A percentile compares a stretch with the other conserved stretches of the same genome.
These are phyloP conservation scores for Salminus brasiliensis DNA, from an alignment of 2,113 vertebrate genomes.

Conservation along the genomic window DNA sequence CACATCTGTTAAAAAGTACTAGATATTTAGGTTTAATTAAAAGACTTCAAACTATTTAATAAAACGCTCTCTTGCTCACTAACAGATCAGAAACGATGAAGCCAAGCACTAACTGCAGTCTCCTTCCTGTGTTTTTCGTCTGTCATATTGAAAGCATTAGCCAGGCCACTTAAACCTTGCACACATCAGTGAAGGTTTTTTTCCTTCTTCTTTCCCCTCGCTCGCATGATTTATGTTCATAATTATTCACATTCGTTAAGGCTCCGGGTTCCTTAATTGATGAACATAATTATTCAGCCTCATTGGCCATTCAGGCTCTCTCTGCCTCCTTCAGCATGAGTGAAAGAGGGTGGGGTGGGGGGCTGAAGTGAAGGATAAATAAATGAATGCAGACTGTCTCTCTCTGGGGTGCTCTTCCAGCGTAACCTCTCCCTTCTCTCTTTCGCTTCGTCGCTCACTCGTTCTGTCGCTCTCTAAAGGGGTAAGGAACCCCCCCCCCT, in stretches of 20 bases:
- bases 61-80: background rate
- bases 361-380: constrained; percentile 23
- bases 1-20: background rate
- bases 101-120: background rate
- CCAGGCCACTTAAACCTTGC: constrained; percentile 5
- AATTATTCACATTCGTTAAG: constrained; percentile 56
- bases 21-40: no score
- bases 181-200: background rate
- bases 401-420: constrained; percentile 26
- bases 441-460: background rate
- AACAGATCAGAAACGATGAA: background rate
- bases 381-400: constrained; percentile 1
- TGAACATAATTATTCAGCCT: constrained; percentile 53
- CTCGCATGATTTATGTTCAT: constrained; percentile 56
- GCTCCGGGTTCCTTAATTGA: constrained; percentile 53
- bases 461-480: background rate
- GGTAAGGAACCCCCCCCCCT: constrained; percentile 3
- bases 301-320: constrained; percentile 44
- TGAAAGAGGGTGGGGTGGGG: background rate
- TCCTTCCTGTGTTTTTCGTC: background rate
- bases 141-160: background rate
- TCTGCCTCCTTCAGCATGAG: constrained; percentile 14
- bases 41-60: no score
- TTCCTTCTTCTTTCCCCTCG: background rate
- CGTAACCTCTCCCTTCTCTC: background rate